A percentile compares a stretch with the other conserved stretches of the same genome.
Conservation (phyloP, 2,888 invertebrate species). For the Tortricodes alternella region DNA sequence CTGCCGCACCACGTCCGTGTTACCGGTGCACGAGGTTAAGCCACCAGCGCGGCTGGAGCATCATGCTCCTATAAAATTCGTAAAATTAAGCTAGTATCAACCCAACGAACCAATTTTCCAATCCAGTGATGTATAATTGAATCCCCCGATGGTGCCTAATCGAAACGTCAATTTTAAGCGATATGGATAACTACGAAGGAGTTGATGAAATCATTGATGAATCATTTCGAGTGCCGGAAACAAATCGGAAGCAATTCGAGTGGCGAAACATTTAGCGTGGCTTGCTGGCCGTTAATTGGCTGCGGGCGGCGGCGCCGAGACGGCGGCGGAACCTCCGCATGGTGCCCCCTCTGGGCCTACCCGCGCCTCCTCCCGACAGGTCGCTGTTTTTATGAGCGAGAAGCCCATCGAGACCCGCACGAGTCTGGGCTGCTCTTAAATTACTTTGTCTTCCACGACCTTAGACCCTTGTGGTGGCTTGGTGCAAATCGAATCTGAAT, state of each 20-base stretch:
- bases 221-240: slow-evolving; percentile 64
- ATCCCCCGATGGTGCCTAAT: background rate
- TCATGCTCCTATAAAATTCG: background rate
- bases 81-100: background rate
- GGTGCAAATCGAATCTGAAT: slow-evolving; percentile 39
- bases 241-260: slow-evolving; percentile 79
- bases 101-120: background rate
- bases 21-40: slow-evolving; percentile 72
- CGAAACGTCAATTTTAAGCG: slow-evolving; percentile 30
- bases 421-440: slow-evolving; percentile 71
- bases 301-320: slow-evolving; percentile 83
- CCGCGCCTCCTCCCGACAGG: slow-evolving; percentile 63
- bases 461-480: slow-evolving; percentile 52
- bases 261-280: slow-evolving; percentile 77
- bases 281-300: slow-evolving; percentile 80
- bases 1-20: slow-evolving; percentile 62
- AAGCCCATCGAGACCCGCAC: slow-evolving; percentile 67
- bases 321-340: slow-evolving; percentile 81
- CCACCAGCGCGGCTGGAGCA: slow-evolving; percentile 62
- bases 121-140: background rate
- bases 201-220: slow-evolving; percentile 43
- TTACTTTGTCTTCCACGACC: slow-evolving; percentile 63
- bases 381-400: slow-evolving; percentile 75
- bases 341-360: slow-evolving; percentile 68
- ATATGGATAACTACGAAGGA: slow-evolving; percentile 38